Base-by-base conservation (phyloP, 2,113 vertebrate genomes). In the Psittacula cyanocephala region DNA sequence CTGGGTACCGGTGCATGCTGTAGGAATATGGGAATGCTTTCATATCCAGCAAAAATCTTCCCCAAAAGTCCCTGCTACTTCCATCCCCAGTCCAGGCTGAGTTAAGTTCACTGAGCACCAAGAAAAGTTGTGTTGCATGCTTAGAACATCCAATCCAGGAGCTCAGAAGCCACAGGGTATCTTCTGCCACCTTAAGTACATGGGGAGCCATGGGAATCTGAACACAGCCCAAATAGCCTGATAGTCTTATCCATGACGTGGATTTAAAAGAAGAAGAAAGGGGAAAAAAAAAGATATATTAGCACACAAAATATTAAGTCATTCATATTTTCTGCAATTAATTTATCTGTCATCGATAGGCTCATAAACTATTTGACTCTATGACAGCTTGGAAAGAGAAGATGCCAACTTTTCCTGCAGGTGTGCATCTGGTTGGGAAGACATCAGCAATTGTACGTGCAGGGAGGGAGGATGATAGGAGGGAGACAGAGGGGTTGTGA, bases 301-400 rank as follows among this genome's bases (percentile, higher is more conserved):
- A 98, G 87, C 95, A 97, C 95, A 97, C 95, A 97, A 97, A 97
- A 98, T 98, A 98, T 98, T 98, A 98, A 98, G 97, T 98, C 98
- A 98, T 98, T 98, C 93, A 8, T 96, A 97, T 86, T 93, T 96
- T 97, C 92, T 95, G 92, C 97, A 98, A 97, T 98, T 98, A 98
- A 98, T 98, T 98, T 98, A 98, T 98, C 98, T 98, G 97, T 98
- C 97, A 97, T 98, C 97, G 94, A 97, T 96, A 96, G 95, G 76
- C 97, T 98, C 96, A 96, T 97, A 96, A 97, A 97, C 97, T 97
- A 96, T 96, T 97, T 93, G 93, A 97, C 76, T 98, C 72, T 67
- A 37, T 97, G 98, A 98, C 97, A 98, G 97, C 97, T 96, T 97
- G 91, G 86, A 96, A 95, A 94, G 91, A 93, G 94, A 55, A 86